Evolutionary conservation across 2,888 invertebrate species (phyloP), one percentile per base, ranked within the genome.

Genomic region (Papilio demoleus): DNA sequence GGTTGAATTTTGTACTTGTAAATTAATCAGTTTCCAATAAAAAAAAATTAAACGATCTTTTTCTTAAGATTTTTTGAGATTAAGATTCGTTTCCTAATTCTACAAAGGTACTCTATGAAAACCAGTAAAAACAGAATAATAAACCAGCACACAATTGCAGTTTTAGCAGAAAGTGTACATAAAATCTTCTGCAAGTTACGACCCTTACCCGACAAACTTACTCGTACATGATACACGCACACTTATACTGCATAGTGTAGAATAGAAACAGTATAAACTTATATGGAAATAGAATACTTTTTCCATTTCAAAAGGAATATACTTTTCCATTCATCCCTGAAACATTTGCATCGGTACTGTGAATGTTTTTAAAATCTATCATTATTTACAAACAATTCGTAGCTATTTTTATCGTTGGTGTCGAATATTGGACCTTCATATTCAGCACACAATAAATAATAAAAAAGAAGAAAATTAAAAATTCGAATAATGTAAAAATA

Each of bases 121-220:
- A 27, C n/a, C 27, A 27, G 8, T 1, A 3, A 27, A 27, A 24
- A n/a, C 14, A 53, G n/a, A 27, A 27, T n/a, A 53, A 53, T 53
- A 53, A 53, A 53, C 14, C n/a, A 53, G n/a, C 27, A 27, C 53
- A n/a, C 8, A 14, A 27, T 27, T 53, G 53, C 53, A 27, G 53
- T 53, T 27, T 53, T n/a, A 53, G 53, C 27, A 53, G 53, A 53
- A 53, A 24, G 27, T 1, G 22, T 27, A 14, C 53, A 53, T 53
- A 53, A 53, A 53, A 27, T 53, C 27, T 53, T 27, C 27, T 53
- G 27, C 53, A n/a, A 53, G 53, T 53, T 27, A 53, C 27, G 53
- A 50, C 50, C 50, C 27, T 2, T 50, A 50, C 27, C 27, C 50
- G 50, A 6, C 27, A 27, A 53, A 53, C 53, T 53, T 53, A 24